These are phyloP conservation scores for Leucophenga varia DNA, from an alignment of 1,140 invertebrate genomes.

Conservation along the genomic window DNA sequence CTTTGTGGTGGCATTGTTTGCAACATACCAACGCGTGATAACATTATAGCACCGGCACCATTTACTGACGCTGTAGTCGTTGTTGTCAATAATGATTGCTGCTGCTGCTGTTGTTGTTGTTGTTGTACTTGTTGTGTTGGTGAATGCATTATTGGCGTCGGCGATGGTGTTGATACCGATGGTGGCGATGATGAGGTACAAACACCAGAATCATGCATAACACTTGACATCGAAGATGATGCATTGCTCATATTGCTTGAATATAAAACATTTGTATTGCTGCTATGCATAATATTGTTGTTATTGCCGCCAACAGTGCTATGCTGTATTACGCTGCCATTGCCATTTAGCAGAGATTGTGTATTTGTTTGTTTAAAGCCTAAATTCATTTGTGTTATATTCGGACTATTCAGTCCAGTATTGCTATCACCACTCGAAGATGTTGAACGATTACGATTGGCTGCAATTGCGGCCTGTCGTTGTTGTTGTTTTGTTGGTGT, in stretches of 20 bases:
- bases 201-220: conserved; percentile 49
- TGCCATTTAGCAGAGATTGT: conserved; percentile 9
- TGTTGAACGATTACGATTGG: conserved; percentile 44
- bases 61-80: too few relatives aligned
- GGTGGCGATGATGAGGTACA: conserved; percentile 52
- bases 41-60: too few relatives aligned
- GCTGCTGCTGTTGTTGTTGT: conserved; percentile 15
- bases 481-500: conserved; percentile 8
- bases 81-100: background rate
- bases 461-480: conserved; percentile 7
- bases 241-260: conserved; percentile 28
- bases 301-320: conserved; percentile 23
- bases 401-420: conserved; percentile 35
- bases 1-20: background rate
- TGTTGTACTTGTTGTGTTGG: conserved; percentile 22
- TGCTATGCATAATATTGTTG: conserved; percentile 24
- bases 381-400: conserved; percentile 34
- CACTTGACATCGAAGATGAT: conserved; percentile 44
- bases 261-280: too few relatives aligned
- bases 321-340: conserved; percentile 10
- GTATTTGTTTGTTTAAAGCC: conserved; percentile 30
- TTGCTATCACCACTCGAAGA: conserved; percentile 50
- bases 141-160: conserved; percentile 43
- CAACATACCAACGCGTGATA: too few relatives aligned
- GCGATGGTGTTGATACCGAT: conserved; percentile 48